A percentile compares a stretch with the other conserved stretches of the same genome.
These are phyloP conservation scores for Agrilus planipennis DNA, from an alignment of 1,140 invertebrate genomes.

Conservation along the genomic window DNA sequence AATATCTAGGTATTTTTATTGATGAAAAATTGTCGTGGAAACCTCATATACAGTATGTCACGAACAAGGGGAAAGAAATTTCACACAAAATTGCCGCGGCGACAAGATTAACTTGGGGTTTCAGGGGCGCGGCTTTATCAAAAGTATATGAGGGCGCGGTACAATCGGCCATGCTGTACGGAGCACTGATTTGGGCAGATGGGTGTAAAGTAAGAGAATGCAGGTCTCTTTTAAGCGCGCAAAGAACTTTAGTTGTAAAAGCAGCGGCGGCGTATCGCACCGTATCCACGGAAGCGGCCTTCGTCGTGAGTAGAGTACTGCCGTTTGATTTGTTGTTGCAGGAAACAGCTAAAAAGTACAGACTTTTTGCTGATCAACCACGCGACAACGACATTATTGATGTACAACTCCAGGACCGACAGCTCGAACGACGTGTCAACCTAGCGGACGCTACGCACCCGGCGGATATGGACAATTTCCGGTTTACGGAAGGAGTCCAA, in stretches of 20 bases:
- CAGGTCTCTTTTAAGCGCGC: background rate
- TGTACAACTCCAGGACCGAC: background rate
- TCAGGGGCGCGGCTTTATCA: background rate
- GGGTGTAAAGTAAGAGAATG: background rate
- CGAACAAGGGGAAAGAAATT: background rate
- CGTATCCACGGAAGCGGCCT: conserved; percentile 4
- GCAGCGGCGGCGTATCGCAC: conserved; percentile 1
- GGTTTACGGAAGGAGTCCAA: background rate
- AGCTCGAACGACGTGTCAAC: background rate
- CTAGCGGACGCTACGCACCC: background rate
- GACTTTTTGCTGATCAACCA: background rate
- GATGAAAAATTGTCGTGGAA: background rate
- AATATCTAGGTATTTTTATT: background rate
- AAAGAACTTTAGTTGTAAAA: conserved; percentile 1
- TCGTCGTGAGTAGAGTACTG: background rate
- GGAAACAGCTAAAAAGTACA: background rate
- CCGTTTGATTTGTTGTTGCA: conserved; percentile 6
- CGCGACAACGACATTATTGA: no score
- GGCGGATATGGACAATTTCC: background rate
- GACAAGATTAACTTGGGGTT: background rate
- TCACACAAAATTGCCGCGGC: background rate
- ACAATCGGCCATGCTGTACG: conserved; percentile 16
- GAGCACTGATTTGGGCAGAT: conserved; percentile 5
- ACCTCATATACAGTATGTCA: background rate
- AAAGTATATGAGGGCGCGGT: conserved; percentile 12